Percentiles rank a stretch among this genome's conserved stretches.
Conservation (phyloP, 2,797 vertebrate genomes). For the Diglossa cyanea region DNA sequence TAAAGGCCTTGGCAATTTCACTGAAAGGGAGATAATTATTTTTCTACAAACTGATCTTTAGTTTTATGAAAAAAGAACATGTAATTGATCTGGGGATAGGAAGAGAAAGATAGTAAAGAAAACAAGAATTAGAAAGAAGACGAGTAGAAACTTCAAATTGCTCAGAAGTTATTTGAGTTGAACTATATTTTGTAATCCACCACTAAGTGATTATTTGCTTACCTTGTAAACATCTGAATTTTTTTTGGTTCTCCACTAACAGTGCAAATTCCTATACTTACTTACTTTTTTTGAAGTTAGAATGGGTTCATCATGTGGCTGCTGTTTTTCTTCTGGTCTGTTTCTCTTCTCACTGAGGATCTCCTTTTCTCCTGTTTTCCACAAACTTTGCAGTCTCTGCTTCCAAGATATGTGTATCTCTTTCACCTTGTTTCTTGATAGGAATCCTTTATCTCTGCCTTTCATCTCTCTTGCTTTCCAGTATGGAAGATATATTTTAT, state of each 20-base stretch:
- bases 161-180: background rate
- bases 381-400: background rate
- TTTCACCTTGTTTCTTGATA: slow-evolving; percentile 13
- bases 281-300: background rate
- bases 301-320: background rate
- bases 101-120: background rate
- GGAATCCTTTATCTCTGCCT: slow-evolving; percentile 7
- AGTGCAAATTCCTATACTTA: background rate
- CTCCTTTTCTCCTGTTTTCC: background rate
- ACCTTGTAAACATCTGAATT: background rate
- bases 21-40: background rate
- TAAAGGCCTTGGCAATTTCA: background rate
- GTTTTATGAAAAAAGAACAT: background rate
- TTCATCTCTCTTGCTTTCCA: slow-evolving; percentile 16
- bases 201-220: background rate
- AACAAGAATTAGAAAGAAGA: background rate
- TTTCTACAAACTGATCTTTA: background rate
- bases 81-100: background rate
- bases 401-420: background rate
- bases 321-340: background rate
- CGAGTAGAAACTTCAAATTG: background rate
- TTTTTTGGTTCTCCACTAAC: background rate
- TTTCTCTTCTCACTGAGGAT: background rate
- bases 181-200: background rate
- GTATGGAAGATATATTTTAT: background rate